Conservation (phyloP, 2,113 vertebrate species). For the Syngnathus typhle region DNA sequence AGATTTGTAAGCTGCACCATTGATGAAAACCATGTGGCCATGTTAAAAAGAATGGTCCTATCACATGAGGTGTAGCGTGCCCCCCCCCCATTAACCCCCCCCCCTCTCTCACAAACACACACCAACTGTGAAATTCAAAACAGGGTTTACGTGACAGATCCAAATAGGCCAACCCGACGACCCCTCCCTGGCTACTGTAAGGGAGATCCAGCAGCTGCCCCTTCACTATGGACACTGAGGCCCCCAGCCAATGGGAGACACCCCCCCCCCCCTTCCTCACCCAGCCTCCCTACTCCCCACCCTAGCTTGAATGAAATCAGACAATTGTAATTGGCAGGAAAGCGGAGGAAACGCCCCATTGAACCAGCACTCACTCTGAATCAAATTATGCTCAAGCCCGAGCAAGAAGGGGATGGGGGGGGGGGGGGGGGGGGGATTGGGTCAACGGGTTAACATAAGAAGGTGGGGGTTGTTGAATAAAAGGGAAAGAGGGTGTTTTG, state of each 20-base stretch:
- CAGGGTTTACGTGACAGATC: constrained; percentile 33
- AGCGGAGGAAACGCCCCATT: constrained; percentile 72
- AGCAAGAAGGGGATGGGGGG: constrained; percentile 41
- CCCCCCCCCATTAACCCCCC: neutral
- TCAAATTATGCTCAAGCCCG: constrained; percentile 71
- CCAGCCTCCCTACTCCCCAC: constrained; percentile 20
- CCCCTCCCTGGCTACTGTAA: constrained; percentile 37
- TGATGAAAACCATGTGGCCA: constrained; percentile 1
- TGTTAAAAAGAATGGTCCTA: constrained; percentile 8
- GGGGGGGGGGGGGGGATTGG: neutral
- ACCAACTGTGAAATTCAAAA: constrained; percentile 22
- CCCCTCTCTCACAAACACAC: neutral
- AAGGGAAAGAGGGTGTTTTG: neutral
- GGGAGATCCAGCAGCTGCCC: constrained; percentile 59
- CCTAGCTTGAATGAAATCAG: constrained; percentile 67
- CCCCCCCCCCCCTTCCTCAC: constrained; percentile 9
- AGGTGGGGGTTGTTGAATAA: constrained; percentile 6
- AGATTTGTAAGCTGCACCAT: neutral
- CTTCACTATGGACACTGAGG: constrained; percentile 45
- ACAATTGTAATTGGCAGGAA: constrained; percentile 75
- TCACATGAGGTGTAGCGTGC: constrained; percentile 14
- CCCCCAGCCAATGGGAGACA: constrained; percentile 45
- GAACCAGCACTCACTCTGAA: constrained; percentile 70
- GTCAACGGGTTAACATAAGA: constrained; percentile 16
- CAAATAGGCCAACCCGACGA: constrained; percentile 8